Evolutionary conservation across 2,113 vertebrate species (phyloP), one percentile per base, ranked within the genome.

Genomic region (Circaetus gallicus): DNA sequence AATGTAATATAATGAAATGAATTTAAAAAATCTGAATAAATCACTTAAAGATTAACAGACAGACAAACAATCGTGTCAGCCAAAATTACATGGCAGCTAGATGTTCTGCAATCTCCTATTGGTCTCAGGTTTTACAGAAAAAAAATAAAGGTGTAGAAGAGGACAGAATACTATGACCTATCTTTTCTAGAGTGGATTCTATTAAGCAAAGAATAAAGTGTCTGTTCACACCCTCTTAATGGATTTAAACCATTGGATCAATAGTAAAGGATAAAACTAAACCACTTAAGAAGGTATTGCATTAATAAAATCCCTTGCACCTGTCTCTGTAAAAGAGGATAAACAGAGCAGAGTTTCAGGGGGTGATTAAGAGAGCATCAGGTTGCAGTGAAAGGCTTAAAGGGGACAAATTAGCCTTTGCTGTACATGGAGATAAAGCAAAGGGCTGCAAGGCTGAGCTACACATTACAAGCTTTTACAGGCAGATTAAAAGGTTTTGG

Each of bases 181-280:
- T 77, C 56, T 84, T 82, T 93, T 85, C 66, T 77, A 43, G 38
- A 65, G 62, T 81, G 55, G 34, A 86, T 96, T 95, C 65, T 70
- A 61, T 79, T 89, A 91, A 84, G 70, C 55, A 87, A 96, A 81
- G 53, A 93, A 89, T 86, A 86, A 71, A 94, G 49, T 95, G 72
- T 84, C 74, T 61, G 4, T 94, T 93, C 0, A 0, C 82, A 88
- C 87, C 21, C 42, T 95, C 86, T 90, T 97, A 97, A 96, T 95
- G 52, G 96, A 95, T 97, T 94, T 91, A 97, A 95, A 95, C 91
- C 32, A 52, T 62, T 91, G 67, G 90, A 96, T 97, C 96, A 95
- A 95, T 97, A 95, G 38, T 49, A 94, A 89, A 86, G 91, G 93
- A 94, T 94, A 96, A 96, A 95, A 95, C 91, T 93, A 95, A 97